Percentiles rank a stretch among this genome's conserved stretches.
These are phyloP conservation scores for Sternarchorhynchus goeldii DNA, from an alignment of 2,797 vertebrate genomes.

Conservation along the genomic window DNA sequence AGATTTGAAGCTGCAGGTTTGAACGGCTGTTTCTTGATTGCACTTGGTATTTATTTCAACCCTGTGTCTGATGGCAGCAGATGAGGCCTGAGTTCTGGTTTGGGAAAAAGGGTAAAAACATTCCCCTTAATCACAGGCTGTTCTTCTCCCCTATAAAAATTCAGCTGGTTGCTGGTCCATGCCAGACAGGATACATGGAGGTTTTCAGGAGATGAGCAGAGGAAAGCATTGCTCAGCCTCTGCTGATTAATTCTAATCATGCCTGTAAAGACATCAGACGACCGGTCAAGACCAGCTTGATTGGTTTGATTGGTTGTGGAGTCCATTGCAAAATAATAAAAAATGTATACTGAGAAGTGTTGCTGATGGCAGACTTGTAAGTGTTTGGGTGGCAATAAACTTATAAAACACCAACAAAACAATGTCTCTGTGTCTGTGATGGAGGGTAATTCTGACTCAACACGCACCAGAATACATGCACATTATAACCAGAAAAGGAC, in stretches of 20 bases:
- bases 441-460: too few species aligned
- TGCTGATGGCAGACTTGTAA: slow-evolving; percentile 30
- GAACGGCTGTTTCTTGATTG: slow-evolving; percentile 67
- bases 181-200: slow-evolving; percentile 52
- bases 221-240: slow-evolving; percentile 55
- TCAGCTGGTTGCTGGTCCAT: slow-evolving; percentile 64
- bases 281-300: slow-evolving; percentile 57
- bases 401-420: too few species aligned
- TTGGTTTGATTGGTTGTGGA: slow-evolving; percentile 71
- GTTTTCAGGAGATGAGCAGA: slow-evolving; percentile 63
- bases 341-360: slow-evolving; percentile 58
- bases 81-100: slow-evolving; percentile 65
- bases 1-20: slow-evolving; percentile 60
- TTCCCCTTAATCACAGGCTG: slow-evolving; percentile 73
- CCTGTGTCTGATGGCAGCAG: slow-evolving; percentile 61
- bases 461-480: too few species aligned
- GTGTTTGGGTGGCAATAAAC: too few species aligned
- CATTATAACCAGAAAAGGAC: too few species aligned
- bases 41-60: slow-evolving; percentile 51
- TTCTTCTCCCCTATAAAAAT: slow-evolving; percentile 68
- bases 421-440: too few species aligned
- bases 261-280: slow-evolving; percentile 59
- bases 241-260: slow-evolving; percentile 80
- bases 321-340: slow-evolving; percentile 64
- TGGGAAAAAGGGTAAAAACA: slow-evolving; percentile 45